Percentiles rank a stretch among this genome's conserved stretches.
These are phyloP conservation scores for Fulica atra DNA, from an alignment of 2,113 vertebrate species.

Conservation along the genomic window DNA sequence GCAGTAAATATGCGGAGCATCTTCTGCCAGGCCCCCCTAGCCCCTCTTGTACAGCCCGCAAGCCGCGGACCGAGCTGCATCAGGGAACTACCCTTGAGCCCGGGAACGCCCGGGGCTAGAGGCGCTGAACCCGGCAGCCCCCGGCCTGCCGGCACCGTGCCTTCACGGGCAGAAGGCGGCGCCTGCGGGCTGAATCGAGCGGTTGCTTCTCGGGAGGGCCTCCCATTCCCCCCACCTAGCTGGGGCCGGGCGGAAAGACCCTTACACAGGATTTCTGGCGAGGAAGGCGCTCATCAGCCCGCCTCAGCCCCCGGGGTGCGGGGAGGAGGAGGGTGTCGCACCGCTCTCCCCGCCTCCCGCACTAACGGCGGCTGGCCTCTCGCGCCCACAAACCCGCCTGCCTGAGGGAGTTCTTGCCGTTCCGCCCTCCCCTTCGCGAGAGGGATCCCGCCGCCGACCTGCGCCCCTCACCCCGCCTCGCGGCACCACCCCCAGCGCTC, in stretches of 20 bases:
- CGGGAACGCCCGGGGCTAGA: no score
- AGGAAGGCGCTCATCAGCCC: no score
- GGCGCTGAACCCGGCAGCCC: background rate
- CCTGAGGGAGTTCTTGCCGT: no score
- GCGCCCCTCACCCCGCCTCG: background rate
- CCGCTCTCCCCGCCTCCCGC: fast-evolving
- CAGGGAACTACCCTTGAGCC: fast-evolving
- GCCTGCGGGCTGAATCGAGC: background rate
- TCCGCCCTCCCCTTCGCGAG: background rate
- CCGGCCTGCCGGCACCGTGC: background rate
- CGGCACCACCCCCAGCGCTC: background rate
- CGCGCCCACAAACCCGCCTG: no score
- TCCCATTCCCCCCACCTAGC: no score
- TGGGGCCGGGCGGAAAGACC: no score
- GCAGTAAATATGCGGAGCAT: fast-evolving
- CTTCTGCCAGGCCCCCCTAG: no score
- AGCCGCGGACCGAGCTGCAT: fast-evolving
- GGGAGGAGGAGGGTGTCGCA: fast-evolving
- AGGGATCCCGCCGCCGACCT: no score
- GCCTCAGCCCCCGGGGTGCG: fast-evolving
- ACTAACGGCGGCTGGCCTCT: fast-evolving
- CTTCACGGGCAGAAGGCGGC: background rate
- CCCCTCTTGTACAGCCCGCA: background rate
- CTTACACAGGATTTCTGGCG: background rate
- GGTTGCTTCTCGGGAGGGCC: no score